Base-by-base conservation (phyloP, 2,888 invertebrate species). In the Scaptomyza caliginosa region DNA sequence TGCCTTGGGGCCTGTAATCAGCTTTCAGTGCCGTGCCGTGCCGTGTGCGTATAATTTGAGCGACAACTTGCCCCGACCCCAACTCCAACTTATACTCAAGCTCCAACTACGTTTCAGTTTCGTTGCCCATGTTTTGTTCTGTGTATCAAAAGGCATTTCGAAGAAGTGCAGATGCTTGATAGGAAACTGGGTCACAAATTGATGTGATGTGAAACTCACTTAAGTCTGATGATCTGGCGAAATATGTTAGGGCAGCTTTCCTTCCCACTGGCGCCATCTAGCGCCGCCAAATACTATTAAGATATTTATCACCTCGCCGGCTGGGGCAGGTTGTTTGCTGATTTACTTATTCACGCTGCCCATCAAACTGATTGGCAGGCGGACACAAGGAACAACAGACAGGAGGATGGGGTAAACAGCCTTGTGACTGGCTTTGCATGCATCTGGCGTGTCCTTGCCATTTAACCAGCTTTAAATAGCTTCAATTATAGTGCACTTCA, bases 1-100 rank as follows among this genome's bases (percentile, higher is more conserved):
- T 71, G 80, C 76, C 76, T 66, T 23, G 65, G 49, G 83, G 79
- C 64, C 80, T 80, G 78, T 83, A 84, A 84, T 84, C 83, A 85
- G 72, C 69, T 62, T 60, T 68, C 65, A 65, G 58, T 34, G 34
- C 84, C 71, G 76, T 62, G 34, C 84, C 71, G 76, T 62, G 46
- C 67, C 50, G 58, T 58, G 74, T 80, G 83, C 82, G 86, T 85
- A 74, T 85, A 80, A 82, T 84, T 82, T 84, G 82, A 82, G 70
- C 84, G 82, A 82, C 82, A 84, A 84, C 71, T 76, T 50, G 70
- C 58, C 48, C 10, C 28, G 4, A 2, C 45, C 7, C n/a, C 28
- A 26, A 56, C 52, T 54, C 5, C 39, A 42, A 26, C 58, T 40
- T 7, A 52, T 48, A 42, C 55, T 43, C 13, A 4, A 46, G 21